phyloP scores from a whole-genome alignment of 35 echinoderm and acorn worm species.

The Anneissia japonica region DNA sequence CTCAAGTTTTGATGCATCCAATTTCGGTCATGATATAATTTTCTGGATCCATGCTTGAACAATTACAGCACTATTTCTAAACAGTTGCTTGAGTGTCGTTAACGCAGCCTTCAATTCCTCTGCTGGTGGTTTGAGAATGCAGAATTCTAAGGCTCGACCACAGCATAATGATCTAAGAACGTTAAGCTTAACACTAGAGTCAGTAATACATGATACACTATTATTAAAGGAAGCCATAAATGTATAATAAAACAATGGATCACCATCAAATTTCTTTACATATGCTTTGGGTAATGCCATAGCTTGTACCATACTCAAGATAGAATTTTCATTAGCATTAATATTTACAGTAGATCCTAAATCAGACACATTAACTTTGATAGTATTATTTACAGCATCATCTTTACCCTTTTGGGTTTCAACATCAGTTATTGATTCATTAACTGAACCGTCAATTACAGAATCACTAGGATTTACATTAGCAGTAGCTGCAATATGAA shows the following conservation, averaged over 20 bases:
- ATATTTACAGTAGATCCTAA: too few relatives aligned
- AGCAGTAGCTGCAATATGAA: too few relatives aligned
- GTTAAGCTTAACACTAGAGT: too few relatives aligned
- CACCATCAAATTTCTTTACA: background rate
- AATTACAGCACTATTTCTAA: conserved; percentile 14
- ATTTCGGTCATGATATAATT: background rate
- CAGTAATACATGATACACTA: background rate
- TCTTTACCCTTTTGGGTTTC: too few relatives aligned
- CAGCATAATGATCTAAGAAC: too few relatives aligned
- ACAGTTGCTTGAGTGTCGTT: background rate
- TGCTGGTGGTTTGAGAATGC: background rate
- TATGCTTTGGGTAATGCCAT: background rate
- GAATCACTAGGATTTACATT: background rate
- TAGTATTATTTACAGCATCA: background rate
- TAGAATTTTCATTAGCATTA: too few relatives aligned
- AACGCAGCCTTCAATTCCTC: background rate
- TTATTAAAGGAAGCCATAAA: conserved; percentile 3
- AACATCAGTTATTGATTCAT: too few relatives aligned
- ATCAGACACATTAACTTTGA: too few relatives aligned
- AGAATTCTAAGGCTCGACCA: background rate
- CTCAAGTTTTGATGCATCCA: background rate
- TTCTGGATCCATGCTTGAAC: conserved; percentile 15
- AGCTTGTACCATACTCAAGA: background rate
- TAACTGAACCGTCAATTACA: too few relatives aligned
- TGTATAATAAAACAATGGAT: background rate